phyloP scores from a whole-genome alignment of 2,113 vertebrate species.

The Xerus inauris region DNA sequence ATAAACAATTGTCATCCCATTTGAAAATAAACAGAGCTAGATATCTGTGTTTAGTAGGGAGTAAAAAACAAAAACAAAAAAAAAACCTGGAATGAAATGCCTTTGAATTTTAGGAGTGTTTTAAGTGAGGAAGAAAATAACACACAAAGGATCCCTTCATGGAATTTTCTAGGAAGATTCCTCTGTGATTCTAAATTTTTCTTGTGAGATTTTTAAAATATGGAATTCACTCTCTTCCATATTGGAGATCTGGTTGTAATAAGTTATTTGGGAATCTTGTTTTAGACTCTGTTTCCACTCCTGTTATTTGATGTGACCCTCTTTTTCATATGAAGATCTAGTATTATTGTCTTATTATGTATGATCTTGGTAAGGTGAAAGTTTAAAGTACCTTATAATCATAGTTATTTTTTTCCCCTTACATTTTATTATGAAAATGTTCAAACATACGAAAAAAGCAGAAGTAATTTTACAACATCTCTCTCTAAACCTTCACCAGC shows the following conservation, averaged over 20 bases:
- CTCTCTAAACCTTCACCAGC: neutral
- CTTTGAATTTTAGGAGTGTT: slow-evolving; percentile 48
- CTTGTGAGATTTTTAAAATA: neutral
- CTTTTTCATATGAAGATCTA: neutral
- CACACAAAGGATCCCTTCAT: neutral
- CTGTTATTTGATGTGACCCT: neutral
- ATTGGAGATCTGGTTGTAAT: neutral
- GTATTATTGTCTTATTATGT: neutral
- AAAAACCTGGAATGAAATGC: slow-evolving; percentile 2
- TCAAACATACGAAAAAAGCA: neutral
- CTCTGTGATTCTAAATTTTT: slow-evolving; percentile 49
- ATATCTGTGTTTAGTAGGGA: neutral
- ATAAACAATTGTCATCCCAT: slow-evolving; percentile 27
- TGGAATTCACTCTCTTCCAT: neutral
- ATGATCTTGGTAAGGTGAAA: neutral
- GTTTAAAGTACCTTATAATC: slow-evolving; percentile 52
- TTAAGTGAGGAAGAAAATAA: slow-evolving; percentile 29
- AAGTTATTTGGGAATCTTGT: slow-evolving; percentile 37
- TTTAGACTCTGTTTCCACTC: neutral
- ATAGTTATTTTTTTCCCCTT: neutral
- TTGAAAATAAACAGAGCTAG: slow-evolving; percentile 23
- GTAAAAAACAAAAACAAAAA: too few relatives aligned
- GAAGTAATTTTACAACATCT: neutral
- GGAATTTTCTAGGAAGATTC: slow-evolving; percentile 31
- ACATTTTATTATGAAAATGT: slow-evolving; percentile 32